Evolutionary conservation across 2,888 invertebrate genomes (phyloP).

Genomic region (Callimorpha dominula): DNA sequence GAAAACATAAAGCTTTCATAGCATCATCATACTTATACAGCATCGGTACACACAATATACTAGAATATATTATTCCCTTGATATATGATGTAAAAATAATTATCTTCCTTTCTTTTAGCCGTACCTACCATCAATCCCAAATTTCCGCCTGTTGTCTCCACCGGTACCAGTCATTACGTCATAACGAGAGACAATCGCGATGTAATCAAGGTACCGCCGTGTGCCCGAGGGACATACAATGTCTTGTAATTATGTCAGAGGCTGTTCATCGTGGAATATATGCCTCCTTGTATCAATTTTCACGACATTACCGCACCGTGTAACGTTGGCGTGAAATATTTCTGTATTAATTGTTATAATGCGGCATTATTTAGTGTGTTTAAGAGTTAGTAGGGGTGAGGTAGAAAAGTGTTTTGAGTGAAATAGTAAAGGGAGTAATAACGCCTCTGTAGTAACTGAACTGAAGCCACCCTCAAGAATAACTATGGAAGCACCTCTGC

Average conservation of each 20-base stretch:
- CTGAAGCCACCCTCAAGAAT: no score
- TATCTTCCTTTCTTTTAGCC: conserved; percentile 3
- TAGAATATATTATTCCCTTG: neutral
- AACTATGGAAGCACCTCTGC: no score
- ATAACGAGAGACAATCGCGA: conserved; percentile 46
- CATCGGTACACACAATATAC: neutral
- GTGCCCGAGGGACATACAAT: conserved; percentile 45
- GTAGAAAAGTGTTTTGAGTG: no score
- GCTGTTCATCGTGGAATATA: conserved; percentile 41
- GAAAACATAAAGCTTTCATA: neutral
- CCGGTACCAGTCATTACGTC: conserved; percentile 18
- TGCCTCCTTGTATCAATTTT: conserved; percentile 48
- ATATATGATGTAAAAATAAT: neutral
- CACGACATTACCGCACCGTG: conserved; percentile 25
- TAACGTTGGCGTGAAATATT: conserved; percentile 18
- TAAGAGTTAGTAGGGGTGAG: neutral
- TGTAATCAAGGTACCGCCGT: conserved; percentile 52
- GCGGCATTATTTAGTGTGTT: conserved; percentile 6
- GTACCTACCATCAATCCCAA: conserved; percentile 15
- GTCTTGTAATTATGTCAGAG: conserved; percentile 48
- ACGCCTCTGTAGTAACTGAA: no score
- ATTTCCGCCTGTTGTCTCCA: conserved; percentile 15
- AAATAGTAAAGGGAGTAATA: neutral
- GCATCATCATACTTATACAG: neutral
- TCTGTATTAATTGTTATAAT: conserved; percentile 18